Evolutionary conservation across 2,113 vertebrate species (phyloP).

Genomic region (Equus quagga): DNA sequence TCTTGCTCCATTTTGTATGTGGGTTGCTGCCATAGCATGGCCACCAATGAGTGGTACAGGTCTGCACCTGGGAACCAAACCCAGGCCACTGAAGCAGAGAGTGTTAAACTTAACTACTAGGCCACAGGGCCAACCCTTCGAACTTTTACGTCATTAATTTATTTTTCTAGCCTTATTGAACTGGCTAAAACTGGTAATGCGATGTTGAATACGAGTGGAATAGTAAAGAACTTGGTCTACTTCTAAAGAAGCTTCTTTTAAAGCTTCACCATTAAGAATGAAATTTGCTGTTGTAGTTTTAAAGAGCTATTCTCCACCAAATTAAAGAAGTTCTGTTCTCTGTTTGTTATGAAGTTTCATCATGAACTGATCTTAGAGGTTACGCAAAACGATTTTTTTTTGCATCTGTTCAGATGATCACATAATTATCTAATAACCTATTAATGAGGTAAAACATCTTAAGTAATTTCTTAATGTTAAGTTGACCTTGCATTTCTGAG

Average conservation of each 20-base stretch:
- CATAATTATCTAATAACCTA: background rate
- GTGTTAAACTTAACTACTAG: no score
- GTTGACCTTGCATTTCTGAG: background rate
- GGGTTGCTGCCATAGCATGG: no score
- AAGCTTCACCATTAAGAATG: background rate
- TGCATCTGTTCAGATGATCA: background rate
- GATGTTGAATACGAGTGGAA: no score
- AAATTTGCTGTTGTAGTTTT: background rate
- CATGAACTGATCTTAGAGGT: background rate
- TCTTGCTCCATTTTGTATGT: no score
- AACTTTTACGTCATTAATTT: background rate
- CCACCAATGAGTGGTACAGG: no score
- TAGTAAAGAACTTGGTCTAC: fast-evolving
- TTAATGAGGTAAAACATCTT: background rate
- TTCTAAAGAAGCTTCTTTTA: background rate
- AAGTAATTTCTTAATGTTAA: background rate
- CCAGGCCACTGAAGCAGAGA: no score
- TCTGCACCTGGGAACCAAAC: no score
- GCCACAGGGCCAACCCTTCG: no score
- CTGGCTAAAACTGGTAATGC: background rate
- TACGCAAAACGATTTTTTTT: background rate
- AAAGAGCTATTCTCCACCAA: background rate
- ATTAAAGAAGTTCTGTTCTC: background rate
- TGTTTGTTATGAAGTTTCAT: background rate
- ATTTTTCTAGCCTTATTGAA: background rate